Evolutionary conservation across 1,140 invertebrate species (phyloP), one percentile per base, ranked within the genome.

Genomic region (Leptonema lineaticorne): DNA sequence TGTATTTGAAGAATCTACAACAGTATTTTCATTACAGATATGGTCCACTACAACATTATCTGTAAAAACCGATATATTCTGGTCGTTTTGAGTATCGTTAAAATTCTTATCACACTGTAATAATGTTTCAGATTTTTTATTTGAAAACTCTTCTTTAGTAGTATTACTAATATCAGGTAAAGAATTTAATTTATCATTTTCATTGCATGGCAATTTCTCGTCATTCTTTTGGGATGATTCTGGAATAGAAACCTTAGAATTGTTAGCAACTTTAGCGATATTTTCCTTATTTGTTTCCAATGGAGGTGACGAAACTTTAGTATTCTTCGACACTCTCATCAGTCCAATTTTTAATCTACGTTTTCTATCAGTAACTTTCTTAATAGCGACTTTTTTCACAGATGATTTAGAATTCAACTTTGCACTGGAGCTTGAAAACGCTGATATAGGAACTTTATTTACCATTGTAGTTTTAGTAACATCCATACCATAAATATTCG

Each of bases 361-460:
- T 9, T 28, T 68, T 46, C 20, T n/a, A 29, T 72, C 59, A 1
- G 66, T 30, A 2, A 72, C 67, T 69, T 53, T 67, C 18, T 41
- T 1, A 22, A 29, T 33, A 3, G 59, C 48, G 8, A 75, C 45
- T 77, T 76, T 82, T 63, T 71, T 75, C 57, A 82, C 73, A 0
- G 33, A 27, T 2, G 75, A 80, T 69, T 81, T 84, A 22, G 63
- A 74, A 73, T 77, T 79, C 7, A 69, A 62, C 37, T 74, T 73
- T 65, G 81, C 80, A 74, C 82, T 69, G 60, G 83, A 79, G 57
- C 72, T 77, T 9, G 82, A 82, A 69, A 89, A 83, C 18, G 88
- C 87, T 20, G 88, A 86, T 76, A 90, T 90, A 26, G 88, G 88
- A 73, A 89, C 83, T 79, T 89, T 89, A 76, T 89, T 90, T 1